These are phyloP conservation scores for Andrena bucephala DNA, from an alignment of 2,888 invertebrate genomes.

Conservation along the genomic window DNA sequence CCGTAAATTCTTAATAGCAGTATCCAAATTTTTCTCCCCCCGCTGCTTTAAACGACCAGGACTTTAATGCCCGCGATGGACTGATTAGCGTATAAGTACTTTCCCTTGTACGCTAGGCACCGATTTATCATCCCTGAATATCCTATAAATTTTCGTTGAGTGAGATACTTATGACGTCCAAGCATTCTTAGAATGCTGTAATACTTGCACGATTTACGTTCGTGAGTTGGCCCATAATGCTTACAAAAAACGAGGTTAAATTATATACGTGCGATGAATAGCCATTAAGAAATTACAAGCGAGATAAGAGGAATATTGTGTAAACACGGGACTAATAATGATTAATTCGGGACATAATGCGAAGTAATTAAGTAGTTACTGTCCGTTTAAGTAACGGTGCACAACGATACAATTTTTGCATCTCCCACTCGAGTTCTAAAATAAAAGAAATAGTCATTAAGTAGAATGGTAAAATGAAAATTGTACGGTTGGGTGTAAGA, in stretches of 20 bases:
- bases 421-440: neutral
- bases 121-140: constrained; percentile 19
- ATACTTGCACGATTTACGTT: neutral
- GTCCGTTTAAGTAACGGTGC: neutral
- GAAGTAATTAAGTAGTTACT: neutral
- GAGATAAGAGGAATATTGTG: neutral
- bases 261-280: neutral
- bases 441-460: no score
- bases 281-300: neutral
- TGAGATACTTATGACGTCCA: constrained; percentile 1
- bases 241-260: neutral
- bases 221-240: neutral
- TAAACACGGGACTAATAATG: neutral
- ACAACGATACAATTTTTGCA: neutral
- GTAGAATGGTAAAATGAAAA: no score
- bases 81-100: constrained; percentile 41
- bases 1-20: constrained; percentile 40
- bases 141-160: constrained; percentile 5
- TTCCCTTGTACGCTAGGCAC: constrained; percentile 36
- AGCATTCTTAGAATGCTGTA: neutral
- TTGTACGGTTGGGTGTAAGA: no score
- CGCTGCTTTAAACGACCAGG: neutral
- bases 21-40: constrained; percentile 4
- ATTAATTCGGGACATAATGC: neutral
- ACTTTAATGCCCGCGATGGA: constrained; percentile 17